These are phyloP conservation scores for Perdita meconis DNA, from an alignment of 2,888 invertebrate genomes.

Conservation along the genomic window DNA sequence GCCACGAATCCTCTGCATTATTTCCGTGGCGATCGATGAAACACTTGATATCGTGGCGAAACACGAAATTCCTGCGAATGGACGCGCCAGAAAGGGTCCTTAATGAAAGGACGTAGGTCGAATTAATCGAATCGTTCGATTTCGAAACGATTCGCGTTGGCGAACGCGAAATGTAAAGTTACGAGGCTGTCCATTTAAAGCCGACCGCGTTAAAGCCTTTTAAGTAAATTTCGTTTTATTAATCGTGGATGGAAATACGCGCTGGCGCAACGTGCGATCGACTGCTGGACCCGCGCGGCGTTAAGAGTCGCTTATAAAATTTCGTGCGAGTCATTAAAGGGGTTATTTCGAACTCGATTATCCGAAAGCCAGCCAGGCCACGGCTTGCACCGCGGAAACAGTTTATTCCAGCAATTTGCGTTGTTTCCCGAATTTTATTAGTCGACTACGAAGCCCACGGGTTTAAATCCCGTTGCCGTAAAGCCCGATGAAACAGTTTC, in stretches of 20 bases:
- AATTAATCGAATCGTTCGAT: slow-evolving; percentile 20
- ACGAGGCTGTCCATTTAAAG: slow-evolving; percentile 3
- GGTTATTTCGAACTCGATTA: slow-evolving; percentile 44
- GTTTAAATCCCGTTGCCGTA: slow-evolving; percentile 14
- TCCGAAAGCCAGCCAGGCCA: slow-evolving; percentile 1
- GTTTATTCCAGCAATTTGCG: slow-evolving; percentile 26
- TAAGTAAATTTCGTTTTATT: slow-evolving; percentile 24
- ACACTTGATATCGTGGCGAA: slow-evolving; percentile 9
- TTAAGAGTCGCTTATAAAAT: slow-evolving; percentile 43
- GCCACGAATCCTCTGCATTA: slow-evolving; percentile 25
- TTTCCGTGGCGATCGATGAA: slow-evolving; percentile 48
- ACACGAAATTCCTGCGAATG: slow-evolving; percentile 21
- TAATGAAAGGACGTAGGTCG: no score
- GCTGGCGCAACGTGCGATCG: no score
- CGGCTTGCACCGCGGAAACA: not conserved
- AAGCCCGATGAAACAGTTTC: not conserved
- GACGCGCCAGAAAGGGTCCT: not conserved
- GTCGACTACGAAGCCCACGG: not conserved
- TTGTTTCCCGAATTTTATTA: slow-evolving; percentile 44
- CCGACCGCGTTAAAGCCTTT: not conserved
- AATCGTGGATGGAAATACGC: slow-evolving; percentile 31
- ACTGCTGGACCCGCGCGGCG: not conserved
- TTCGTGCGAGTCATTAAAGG: slow-evolving; percentile 28
- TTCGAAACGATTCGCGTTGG: not conserved
- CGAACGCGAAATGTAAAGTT: not conserved